These are phyloP conservation scores for Papilio polytes DNA, from an alignment of 1,140 invertebrate species.

Conservation along the genomic window DNA sequence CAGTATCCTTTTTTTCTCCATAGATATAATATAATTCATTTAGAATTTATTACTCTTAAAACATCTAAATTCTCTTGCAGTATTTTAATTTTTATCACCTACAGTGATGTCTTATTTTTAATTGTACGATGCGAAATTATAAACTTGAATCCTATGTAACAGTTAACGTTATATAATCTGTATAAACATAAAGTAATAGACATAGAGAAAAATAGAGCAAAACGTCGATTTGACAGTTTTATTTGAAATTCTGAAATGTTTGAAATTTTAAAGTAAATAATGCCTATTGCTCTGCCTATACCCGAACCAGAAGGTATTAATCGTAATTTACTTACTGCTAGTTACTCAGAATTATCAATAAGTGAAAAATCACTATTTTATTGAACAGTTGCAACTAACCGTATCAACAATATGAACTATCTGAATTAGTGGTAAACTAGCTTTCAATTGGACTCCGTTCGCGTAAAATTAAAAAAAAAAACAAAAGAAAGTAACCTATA, in stretches of 20 bases:
- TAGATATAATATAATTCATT: not conserved
- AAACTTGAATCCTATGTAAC: too few relatives aligned
- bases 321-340: not conserved
- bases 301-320: slow-evolving; percentile 4
- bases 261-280: slow-evolving; percentile 16
- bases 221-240: not conserved
- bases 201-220: slow-evolving; percentile 1
- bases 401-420: too few relatives aligned
- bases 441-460: too few relatives aligned
- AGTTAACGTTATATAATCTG: not conserved
- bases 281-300: not conserved
- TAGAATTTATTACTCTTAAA: not conserved
- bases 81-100: not conserved
- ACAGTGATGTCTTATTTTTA: not conserved
- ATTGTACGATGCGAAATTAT: too few relatives aligned
- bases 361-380: not conserved
- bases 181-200: not conserved
- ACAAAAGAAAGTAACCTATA: too few relatives aligned
- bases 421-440: too few relatives aligned
- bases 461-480: too few relatives aligned
- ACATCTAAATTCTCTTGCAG: not conserved
- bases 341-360: not conserved
- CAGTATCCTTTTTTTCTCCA: too few relatives aligned
- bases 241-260: not conserved
- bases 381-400: too few relatives aligned